Percentiles rank a stretch among this genome's conserved stretches.
Evolutionary conservation across 2,888 invertebrate species (phyloP).

Genomic region (Perdita meconis): DNA sequence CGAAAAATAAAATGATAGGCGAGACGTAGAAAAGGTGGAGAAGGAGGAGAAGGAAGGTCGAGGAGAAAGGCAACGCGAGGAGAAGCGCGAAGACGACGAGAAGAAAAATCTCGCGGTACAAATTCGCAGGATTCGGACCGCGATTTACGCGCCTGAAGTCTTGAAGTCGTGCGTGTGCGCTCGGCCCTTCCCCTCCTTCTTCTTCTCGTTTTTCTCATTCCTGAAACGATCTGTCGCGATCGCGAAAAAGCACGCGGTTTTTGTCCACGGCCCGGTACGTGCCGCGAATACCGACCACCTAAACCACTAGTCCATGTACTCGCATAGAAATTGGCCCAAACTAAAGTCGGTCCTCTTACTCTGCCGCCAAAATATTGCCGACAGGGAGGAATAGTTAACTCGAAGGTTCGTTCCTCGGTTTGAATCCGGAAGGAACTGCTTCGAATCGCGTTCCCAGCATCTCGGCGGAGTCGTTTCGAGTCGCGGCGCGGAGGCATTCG

Average conservation of each 20-base stretch:
- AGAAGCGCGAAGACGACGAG: constrained; percentile 13
- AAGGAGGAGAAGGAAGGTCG: constrained; percentile 21
- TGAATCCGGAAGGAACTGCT: neutral
- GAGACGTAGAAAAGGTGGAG: constrained; percentile 9
- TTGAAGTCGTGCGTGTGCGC: constrained; percentile 53
- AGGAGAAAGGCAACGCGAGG: constrained; percentile 41
- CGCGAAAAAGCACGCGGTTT: neutral
- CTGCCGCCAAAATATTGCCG: too few species aligned
- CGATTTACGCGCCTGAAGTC: constrained; percentile 75
- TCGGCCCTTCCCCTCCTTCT: neutral
- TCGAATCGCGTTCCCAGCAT: neutral
- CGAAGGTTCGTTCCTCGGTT: too few species aligned
- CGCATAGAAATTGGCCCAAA: too few species aligned
- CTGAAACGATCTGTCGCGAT: constrained; percentile 31
- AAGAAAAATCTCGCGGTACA: neutral
- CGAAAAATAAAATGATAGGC: constrained; percentile 27
- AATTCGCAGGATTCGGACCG: constrained; percentile 61
- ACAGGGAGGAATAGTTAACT: too few species aligned
- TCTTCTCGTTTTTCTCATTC: neutral
- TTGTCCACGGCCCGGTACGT: neutral
- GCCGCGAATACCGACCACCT: neutral
- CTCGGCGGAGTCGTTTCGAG: neutral
- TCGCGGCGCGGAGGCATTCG: neutral
- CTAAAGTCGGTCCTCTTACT: too few species aligned
- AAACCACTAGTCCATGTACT: too few species aligned